Percentiles rank a stretch among this genome's conserved stretches.
phyloP scores from a whole-genome alignment of 2,888 invertebrate genomes.

The Ariolimax columbianus region DNA sequence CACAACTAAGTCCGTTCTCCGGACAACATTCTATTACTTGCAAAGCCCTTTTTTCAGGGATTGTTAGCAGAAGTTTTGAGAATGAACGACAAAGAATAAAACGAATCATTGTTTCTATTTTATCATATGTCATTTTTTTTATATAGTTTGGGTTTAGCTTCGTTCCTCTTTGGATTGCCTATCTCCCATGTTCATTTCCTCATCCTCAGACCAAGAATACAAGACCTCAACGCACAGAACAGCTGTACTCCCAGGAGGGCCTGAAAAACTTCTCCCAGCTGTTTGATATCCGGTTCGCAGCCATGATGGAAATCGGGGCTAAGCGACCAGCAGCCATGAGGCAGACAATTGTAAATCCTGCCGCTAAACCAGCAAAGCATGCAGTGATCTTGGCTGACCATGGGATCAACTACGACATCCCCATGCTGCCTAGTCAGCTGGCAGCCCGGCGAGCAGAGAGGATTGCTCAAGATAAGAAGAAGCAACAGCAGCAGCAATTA shows the following conservation, averaged over 20 bases:
- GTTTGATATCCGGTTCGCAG: conserved; percentile 86
- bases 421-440: conserved; percentile 85
- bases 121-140: too few species aligned
- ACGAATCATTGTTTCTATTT: too few species aligned
- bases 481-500: conserved; percentile 56
- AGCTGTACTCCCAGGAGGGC: conserved; percentile 88
- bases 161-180: too few species aligned
- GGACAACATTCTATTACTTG: too few species aligned
- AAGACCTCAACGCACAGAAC: conserved; percentile 87
- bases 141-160: too few species aligned
- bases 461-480: conserved; percentile 84
- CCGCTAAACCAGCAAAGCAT: conserved; percentile 88
- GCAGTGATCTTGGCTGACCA: conserved; percentile 89
- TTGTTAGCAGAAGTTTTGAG: too few species aligned
- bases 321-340: conserved; percentile 85
- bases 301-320: conserved; percentile 85
- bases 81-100: too few species aligned
- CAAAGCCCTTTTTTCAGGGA: too few species aligned
- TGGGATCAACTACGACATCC: conserved; percentile 90
- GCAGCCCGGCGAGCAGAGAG: conserved; percentile 86
- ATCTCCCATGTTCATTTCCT: too few species aligned
- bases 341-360: conserved; percentile 86
- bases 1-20: too few species aligned
- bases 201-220: conserved; percentile 83
- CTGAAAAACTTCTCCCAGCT: conserved; percentile 85